Percentiles rank a stretch among this genome's conserved stretches.
Conservation (phyloP, 2,113 vertebrate species). For the Petrocephalus zakoni region DNA sequence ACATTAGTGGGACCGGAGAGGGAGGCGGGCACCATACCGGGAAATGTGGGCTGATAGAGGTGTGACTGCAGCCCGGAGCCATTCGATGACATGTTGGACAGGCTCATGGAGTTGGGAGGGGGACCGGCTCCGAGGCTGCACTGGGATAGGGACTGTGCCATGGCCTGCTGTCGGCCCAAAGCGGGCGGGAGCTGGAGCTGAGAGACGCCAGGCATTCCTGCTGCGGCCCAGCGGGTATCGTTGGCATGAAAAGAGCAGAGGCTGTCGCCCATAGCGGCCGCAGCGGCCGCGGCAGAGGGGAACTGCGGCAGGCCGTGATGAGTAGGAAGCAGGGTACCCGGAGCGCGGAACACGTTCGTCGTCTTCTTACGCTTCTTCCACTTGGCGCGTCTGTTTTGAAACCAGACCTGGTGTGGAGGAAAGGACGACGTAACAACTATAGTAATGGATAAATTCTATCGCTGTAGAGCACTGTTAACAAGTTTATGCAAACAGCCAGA, state of each 20-base stretch:
- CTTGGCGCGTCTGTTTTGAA: constrained; percentile 94
- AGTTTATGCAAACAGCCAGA: background rate
- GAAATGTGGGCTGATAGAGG: constrained; percentile 93
- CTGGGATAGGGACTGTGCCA: constrained; percentile 94
- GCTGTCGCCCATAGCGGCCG: constrained; percentile 91
- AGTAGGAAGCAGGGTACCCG: constrained; percentile 86
- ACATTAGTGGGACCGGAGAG: constrained; percentile 88
- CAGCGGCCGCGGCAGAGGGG: constrained; percentile 74
- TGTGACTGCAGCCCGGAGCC: constrained; percentile 91
- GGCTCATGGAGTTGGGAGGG: constrained; percentile 88
- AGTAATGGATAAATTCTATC: background rate
- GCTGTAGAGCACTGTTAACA: background rate
- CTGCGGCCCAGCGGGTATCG: constrained; percentile 90
- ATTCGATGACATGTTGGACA: constrained; percentile 90
- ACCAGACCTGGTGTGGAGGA: constrained; percentile 76
- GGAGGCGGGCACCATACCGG: constrained; percentile 91
- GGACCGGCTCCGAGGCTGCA: constrained; percentile 85
- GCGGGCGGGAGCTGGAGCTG: constrained; percentile 86
- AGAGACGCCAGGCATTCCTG: constrained; percentile 88
- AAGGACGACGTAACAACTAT: background rate
- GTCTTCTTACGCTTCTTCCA: constrained; percentile 99
- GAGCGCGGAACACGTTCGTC: constrained; percentile 89
- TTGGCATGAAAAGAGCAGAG: constrained; percentile 97
- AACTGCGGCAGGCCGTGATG: constrained; percentile 81
- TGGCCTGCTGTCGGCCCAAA: constrained; percentile 81